Base-by-base conservation (phyloP, 2,888 invertebrate genomes). In the Folsomia manolachei region DNA sequence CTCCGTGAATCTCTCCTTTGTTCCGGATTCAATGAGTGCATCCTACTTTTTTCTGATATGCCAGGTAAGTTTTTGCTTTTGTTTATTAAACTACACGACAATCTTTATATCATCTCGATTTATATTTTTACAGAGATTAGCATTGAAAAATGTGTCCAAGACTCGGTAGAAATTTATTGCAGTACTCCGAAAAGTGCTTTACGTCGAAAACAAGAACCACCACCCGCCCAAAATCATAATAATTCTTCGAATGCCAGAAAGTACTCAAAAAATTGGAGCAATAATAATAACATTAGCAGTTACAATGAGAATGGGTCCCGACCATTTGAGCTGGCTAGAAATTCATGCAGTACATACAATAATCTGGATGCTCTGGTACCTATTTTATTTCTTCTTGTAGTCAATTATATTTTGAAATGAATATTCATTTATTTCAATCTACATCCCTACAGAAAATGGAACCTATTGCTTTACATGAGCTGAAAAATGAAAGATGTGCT, bases 21-120 rank as follows among this genome's bases (percentile, higher is more conserved):
- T 4, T 95, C 94, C 0, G 96, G 96, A 11, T 99, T 99, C 85
- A 99, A 99, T 84, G 99, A 99, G 83, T 98, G 98, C 83, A 99
- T 99, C 80, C 86, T 99, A 53, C 86, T 98, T 24, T 99, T 99
- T 85, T 97, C 97, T n/a, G 98, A 99, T 86, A 88, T 99, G 82
- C 98, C 98, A 79, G 88, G 88, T 87, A 78, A 75, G 75, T 69
- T 64, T 62, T 24, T 53, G 23, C 27, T 18, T 63, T 61, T n/a
- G 21, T 51, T 51, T 25, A 23, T 53, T 18, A 27, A 11, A 60
- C 19, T 14, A 19, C 9, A 21, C 56, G 7, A 18, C 2, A 69
- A 69, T 26, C 9, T n/a, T 26, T 18, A 21, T 18, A 21, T 60
- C 60, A 60, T 18, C n/a, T 25, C 63, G 4, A 26, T n/a, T 53